Percentiles rank a stretch among this genome's conserved stretches.
These are phyloP conservation scores for Vombatus ursinus DNA, from an alignment of 2,113 vertebrate species.

Conservation along the genomic window DNA sequence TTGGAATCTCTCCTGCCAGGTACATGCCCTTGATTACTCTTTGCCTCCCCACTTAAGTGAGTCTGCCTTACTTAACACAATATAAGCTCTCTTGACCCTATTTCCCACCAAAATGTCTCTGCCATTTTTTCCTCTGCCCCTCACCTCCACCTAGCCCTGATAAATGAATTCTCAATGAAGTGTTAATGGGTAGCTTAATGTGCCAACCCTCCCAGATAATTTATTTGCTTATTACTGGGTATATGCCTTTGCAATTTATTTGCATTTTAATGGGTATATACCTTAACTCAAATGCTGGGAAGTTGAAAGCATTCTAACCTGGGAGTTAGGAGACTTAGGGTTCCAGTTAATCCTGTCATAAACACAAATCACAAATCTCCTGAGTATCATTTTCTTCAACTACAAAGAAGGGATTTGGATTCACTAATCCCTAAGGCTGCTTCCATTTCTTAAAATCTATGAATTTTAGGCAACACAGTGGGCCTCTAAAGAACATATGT, in stretches of 20 bases:
- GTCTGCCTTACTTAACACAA: background rate
- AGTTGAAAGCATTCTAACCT: background rate
- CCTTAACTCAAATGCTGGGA: background rate
- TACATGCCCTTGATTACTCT: background rate
- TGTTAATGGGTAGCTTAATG: background rate
- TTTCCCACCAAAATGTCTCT: constrained; percentile 11
- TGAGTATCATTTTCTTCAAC: background rate
- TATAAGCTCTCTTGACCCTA: constrained; percentile 11
- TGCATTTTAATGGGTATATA: background rate
- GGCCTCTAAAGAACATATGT: background rate
- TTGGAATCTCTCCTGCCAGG: background rate
- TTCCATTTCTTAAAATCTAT: background rate
- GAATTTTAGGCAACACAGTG: background rate
- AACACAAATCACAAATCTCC: background rate
- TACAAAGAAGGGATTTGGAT: background rate
- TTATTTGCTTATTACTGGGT: background rate
- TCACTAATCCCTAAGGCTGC: background rate
- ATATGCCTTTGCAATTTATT: constrained; percentile 9
- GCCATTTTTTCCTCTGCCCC: background rate
- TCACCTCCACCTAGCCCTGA: background rate
- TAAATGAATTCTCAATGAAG: background rate
- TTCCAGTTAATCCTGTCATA: background rate
- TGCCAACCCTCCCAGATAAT: background rate
- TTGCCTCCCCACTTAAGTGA: background rate
- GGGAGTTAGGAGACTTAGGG: background rate